These are phyloP conservation scores for Zalophus californianus DNA, from an alignment of 2,797 vertebrate species.

Conservation along the genomic window DNA sequence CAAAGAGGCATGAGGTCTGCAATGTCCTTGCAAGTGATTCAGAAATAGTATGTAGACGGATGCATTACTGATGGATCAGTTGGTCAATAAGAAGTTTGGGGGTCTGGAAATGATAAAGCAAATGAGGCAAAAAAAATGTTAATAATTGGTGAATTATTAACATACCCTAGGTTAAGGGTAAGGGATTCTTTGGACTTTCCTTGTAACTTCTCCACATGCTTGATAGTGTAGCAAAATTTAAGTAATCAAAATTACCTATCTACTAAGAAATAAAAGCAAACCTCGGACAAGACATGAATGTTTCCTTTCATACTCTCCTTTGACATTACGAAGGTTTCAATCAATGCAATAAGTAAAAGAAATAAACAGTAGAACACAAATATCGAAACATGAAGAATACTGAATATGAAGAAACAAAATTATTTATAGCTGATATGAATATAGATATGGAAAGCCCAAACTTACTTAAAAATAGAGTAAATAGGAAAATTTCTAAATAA, in stretches of 20 bases:
- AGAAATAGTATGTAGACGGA: neutral
- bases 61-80: neutral
- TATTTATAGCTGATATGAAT: neutral
- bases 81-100: neutral
- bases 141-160: neutral
- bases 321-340: neutral
- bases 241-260: neutral
- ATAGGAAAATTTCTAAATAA: neutral
- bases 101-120: neutral
- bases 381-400: neutral
- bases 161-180: neutral
- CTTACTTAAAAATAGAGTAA: neutral
- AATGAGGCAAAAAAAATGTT: neutral
- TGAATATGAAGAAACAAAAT: neutral
- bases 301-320: neutral
- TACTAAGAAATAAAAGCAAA: neutral
- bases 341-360: neutral
- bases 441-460: neutral
- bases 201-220: neutral
- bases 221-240: neutral
- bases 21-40: neutral
- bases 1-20: neutral
- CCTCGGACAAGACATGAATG: neutral
- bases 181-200: neutral
- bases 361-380: neutral